Conservation (phyloP, 2,888 invertebrate species). For the Griposia aprilina region DNA sequence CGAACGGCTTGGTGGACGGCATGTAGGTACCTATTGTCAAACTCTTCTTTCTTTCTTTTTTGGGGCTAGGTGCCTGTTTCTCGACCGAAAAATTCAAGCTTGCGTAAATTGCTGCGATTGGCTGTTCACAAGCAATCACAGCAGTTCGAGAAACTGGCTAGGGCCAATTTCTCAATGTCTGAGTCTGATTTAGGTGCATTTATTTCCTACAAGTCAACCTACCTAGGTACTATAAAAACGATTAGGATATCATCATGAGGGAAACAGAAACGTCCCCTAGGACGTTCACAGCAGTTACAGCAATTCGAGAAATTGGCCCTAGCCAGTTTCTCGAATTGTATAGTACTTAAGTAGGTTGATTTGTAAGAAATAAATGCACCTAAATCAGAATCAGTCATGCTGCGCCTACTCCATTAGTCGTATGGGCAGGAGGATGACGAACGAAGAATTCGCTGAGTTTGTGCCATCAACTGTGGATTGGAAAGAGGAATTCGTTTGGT, state of each 20-base stretch:
- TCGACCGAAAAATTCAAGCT: not conserved
- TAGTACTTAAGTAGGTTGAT: not conserved
- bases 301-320: too few relatives aligned
- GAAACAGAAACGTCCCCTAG: too few relatives aligned
- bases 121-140: not conserved
- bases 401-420: not conserved
- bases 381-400: not conserved
- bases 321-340: too few relatives aligned
- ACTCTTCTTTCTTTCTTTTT: not conserved
- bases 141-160: not conserved
- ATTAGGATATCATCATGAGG: too few relatives aligned
- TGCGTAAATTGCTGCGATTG: not conserved
- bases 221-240: too few relatives aligned
- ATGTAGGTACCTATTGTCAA: not conserved
- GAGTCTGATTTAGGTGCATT: not conserved
- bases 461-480: not conserved
- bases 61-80: not conserved
- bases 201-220: not conserved
- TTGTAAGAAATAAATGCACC: not conserved
- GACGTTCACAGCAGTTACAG: too few relatives aligned
- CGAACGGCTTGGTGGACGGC: not conserved
- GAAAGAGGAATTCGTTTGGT: not conserved
- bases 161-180: too few relatives aligned
- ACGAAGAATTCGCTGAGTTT: not conserved
- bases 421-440: not conserved